A percentile compares a stretch with the other conserved stretches of the same genome.
These are phyloP conservation scores for Antheraea yamamai DNA, from an alignment of 2,888 invertebrate genomes.

Conservation along the genomic window DNA sequence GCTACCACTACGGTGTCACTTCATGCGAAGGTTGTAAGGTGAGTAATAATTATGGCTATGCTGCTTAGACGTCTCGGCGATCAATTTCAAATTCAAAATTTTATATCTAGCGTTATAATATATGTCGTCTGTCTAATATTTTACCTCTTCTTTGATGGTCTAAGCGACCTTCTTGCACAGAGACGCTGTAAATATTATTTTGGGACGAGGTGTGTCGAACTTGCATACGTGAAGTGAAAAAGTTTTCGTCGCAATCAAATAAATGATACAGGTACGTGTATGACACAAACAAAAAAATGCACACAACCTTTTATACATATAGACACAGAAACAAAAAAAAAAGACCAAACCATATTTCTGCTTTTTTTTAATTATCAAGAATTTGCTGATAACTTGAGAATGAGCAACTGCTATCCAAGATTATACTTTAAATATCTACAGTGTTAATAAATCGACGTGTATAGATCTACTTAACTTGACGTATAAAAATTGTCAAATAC, in stretches of 20 bases:
- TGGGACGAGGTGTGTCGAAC: too few species aligned
- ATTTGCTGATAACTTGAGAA: not conserved
- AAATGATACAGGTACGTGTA: too few species aligned
- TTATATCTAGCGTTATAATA: not conserved
- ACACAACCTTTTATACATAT: not conserved
- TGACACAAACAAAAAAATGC: too few species aligned
- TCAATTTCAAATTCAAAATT: not conserved
- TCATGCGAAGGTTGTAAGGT: conserved; percentile 99
- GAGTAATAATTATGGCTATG: conserved; percentile 32
- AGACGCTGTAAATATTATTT: too few species aligned
- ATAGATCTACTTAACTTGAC: too few species aligned
- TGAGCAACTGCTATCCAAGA: not conserved
- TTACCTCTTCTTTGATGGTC: too few species aligned
- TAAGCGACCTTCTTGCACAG: too few species aligned
- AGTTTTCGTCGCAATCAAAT: too few species aligned
- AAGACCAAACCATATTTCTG: not conserved
- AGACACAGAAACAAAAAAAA: not conserved
- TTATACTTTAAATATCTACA: not conserved
- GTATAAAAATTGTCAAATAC: too few species aligned
- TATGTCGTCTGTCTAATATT: too few species aligned
- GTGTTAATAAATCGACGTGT: not conserved
- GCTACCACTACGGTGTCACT: conserved; percentile 98
- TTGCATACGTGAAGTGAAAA: too few species aligned
- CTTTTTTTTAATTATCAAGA: not conserved
- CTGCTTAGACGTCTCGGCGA: not conserved